Conservation (phyloP, 2,888 invertebrate genomes). For the Myopa testacea region DNA sequence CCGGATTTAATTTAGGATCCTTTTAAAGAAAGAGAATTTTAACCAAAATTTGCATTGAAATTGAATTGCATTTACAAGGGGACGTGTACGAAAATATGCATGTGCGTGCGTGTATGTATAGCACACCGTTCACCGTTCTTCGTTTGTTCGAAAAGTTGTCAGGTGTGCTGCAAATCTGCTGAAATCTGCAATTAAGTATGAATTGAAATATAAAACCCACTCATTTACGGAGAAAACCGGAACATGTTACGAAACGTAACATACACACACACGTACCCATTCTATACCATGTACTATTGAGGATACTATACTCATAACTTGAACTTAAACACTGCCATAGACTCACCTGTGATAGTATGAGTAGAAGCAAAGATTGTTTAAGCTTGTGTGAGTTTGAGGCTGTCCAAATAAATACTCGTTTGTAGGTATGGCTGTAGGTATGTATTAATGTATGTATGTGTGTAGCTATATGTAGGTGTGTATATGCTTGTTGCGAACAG, state of each 20-base stretch:
- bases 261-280: background rate
- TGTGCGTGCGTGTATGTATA: background rate
- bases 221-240: background rate
- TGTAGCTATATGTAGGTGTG: constrained; percentile 10
- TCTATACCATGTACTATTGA: too few relatives aligned
- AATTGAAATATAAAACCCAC: constrained; percentile 14
- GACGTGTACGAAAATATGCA: too few relatives aligned
- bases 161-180: constrained; percentile 26
- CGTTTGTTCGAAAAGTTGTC: constrained; percentile 10
- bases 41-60: too few relatives aligned
- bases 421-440: background rate
- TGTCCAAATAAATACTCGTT: background rate
- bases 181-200: constrained; percentile 38
- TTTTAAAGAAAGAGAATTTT: too few relatives aligned
- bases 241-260: background rate
- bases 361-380: constrained; percentile 6
- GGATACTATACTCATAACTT: background rate
- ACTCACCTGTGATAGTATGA: background rate
- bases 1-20: too few relatives aligned
- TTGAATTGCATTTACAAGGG: too few relatives aligned
- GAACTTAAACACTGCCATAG: too few relatives aligned
- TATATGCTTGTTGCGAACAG: background rate
- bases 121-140: background rate
- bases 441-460: background rate
- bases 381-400: background rate